Base-by-base conservation (phyloP, 2,888 invertebrate genomes). In the Thymelicus sylvestris region DNA sequence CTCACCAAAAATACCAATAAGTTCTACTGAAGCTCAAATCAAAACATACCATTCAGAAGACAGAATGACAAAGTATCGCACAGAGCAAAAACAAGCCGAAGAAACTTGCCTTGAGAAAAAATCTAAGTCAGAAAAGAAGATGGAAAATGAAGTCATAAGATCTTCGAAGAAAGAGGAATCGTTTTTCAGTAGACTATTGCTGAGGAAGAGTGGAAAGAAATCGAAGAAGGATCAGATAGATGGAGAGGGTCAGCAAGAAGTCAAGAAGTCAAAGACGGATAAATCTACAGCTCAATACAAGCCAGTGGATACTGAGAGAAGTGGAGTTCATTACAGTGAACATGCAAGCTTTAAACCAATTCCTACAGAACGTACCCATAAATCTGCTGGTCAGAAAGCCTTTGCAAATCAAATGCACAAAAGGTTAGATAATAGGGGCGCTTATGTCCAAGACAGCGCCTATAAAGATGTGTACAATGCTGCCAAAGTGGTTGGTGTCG, bases 121-220 rank as follows among this genome's bases (percentile, higher is more conserved):
- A 83, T 88, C 93, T 77, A 90, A 91, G 82, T 90, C 93, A 76
- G 93, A 94, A 68, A 92, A 93, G 80, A 93, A 88, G 80, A 84
- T 87, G 47, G 93, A 93, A 74, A 93, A 92, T 74, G 93, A 94
- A 91, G 85, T 91, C 76, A 86, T 92, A 83, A 77, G 92, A 84
- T 79, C 90, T 79, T 84, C 87, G 67, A 94, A 96, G 86, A 92
- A 95, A 83, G 94, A 95, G 81, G 89, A 95, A 82, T 93, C 94
- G 74, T 95, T 96, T 84, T 95, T 97, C 82, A 95, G 96, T 71
- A 94, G 96, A 74, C 86, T 97, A 67, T 93, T 96, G 59, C 92
- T 96, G 55, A 94, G 96, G 77, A 95, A 96, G 79, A 96, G 96
- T 69, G 96, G 96, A 44, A 96, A 96, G 82, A 96, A 96, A 84